A percentile compares a stretch with the other conserved stretches of the same genome.
These are phyloP conservation scores for Delia radicum DNA, from an alignment of 1,140 invertebrate species.

Conservation along the genomic window DNA sequence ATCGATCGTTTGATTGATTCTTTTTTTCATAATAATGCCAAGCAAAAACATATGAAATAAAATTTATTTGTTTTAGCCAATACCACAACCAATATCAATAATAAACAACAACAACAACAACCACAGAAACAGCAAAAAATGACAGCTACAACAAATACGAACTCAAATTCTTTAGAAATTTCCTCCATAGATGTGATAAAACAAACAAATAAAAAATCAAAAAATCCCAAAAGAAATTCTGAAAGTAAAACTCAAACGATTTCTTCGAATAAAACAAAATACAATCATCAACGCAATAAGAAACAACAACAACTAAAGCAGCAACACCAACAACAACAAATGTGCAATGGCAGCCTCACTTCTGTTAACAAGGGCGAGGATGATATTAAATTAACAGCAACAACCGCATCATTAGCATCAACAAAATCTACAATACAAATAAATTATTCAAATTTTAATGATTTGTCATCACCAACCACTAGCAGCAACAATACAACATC, in stretches of 20 bases:
- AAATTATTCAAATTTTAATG: neutral
- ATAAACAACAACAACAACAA: too few species aligned
- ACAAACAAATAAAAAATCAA: neutral
- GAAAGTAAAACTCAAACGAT: neutral
- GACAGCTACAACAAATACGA: neutral
- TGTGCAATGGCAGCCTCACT: too few species aligned
- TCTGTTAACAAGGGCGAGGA: too few species aligned
- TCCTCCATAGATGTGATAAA: slow-evolving; percentile 3
- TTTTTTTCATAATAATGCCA: too few species aligned
- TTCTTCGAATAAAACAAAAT: neutral
- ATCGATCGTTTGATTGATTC: too few species aligned
- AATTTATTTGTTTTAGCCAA: slow-evolving; percentile 18
- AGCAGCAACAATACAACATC: neutral
- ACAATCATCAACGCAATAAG: neutral
- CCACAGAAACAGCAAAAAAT: too few species aligned
- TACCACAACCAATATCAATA: neutral
- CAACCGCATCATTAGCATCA: neutral
- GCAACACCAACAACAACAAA: neutral
- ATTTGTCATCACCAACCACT: neutral
- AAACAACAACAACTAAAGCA: neutral
- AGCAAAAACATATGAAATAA: slow-evolving; percentile 10
- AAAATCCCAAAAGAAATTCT: neutral
- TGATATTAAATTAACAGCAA: too few species aligned
- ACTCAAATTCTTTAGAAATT: neutral
- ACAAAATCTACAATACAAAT: neutral